phyloP scores from a whole-genome alignment of 2,797 vertebrate genomes.

The Sphenopsis melanotis region DNA sequence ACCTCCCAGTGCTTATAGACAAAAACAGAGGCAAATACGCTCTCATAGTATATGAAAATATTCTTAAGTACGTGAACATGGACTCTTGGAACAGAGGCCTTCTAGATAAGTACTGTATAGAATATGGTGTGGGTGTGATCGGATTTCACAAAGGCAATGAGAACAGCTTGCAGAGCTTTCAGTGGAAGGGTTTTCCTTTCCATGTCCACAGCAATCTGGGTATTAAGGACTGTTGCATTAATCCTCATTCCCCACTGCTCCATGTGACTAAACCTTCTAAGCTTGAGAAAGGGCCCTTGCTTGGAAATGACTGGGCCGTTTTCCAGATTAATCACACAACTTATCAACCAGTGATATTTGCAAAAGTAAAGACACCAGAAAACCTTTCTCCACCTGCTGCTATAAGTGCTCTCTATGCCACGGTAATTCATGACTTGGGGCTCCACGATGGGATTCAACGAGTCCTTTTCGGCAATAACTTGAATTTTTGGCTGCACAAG shows the following conservation, averaged over 20 bases:
- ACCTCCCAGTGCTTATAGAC: constrained; percentile 89
- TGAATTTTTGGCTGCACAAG: constrained; percentile 95
- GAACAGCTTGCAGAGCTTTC: constrained; percentile 83
- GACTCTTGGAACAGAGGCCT: constrained; percentile 94
- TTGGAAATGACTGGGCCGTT: constrained; percentile 91
- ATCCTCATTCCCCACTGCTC: constrained; percentile 89
- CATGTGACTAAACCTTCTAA: constrained; percentile 87
- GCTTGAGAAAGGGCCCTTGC: constrained; percentile 84
- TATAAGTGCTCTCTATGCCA: constrained; percentile 80
- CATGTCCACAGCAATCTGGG: constrained; percentile 86
- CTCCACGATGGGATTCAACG: constrained; percentile 92
- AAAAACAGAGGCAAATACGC: constrained; percentile 89
- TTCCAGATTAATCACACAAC: constrained; percentile 92
- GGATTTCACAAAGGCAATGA: constrained; percentile 90
- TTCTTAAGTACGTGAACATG: constrained; percentile 90
- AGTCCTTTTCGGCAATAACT: constrained; percentile 91
- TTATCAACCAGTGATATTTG: constrained; percentile 90
- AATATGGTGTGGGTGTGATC: constrained; percentile 90
- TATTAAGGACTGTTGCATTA: constrained; percentile 90
- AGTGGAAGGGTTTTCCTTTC: constrained; percentile 86
- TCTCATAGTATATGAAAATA: constrained; percentile 94
- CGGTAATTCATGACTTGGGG: constrained; percentile 90
- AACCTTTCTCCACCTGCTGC: constrained; percentile 65
- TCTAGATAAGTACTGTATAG: constrained; percentile 91
- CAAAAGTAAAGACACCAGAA: constrained; percentile 80